These are phyloP conservation scores for Erannis defoliaria DNA, from an alignment of 2,888 invertebrate genomes.

Conservation along the genomic window DNA sequence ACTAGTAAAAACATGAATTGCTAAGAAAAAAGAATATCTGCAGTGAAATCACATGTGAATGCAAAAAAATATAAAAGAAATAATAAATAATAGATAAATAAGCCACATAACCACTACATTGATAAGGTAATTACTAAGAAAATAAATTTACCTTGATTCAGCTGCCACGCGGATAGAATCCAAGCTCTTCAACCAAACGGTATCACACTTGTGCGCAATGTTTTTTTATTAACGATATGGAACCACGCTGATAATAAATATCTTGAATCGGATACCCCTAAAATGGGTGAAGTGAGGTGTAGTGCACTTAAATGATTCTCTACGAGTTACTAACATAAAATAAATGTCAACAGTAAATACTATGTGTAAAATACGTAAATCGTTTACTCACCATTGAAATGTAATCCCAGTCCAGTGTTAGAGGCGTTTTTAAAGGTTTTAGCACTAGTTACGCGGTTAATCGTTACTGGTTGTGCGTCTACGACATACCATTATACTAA, in stretches of 20 bases:
- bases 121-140: constrained; percentile 60
- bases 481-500: constrained; percentile 49
- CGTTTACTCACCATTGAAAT: constrained; percentile 71
- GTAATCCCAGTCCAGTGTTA: constrained; percentile 67
- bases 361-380: constrained; percentile 46
- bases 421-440: constrained; percentile 51
- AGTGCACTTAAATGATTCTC: constrained; percentile 64
- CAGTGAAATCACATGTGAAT: constrained; percentile 87
- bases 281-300: constrained; percentile 62
- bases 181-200: constrained; percentile 65
- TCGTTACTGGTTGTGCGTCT: constrained; percentile 49
- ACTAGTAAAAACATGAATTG: constrained; percentile 75
- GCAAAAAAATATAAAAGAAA: constrained; percentile 73
- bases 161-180: constrained; percentile 50
- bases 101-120: constrained; percentile 83
- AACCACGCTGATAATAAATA: constrained; percentile 54
- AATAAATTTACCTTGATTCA: constrained; percentile 71
- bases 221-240: constrained; percentile 48
- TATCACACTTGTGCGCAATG: constrained; percentile 60
- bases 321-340: constrained; percentile 53
- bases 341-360: constrained; percentile 51
- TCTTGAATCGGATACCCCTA: constrained; percentile 51
- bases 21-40: constrained; percentile 74
- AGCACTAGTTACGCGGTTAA: constrained; percentile 63
- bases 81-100: constrained; percentile 84